Conservation (phyloP, 2,113 vertebrate species). For the Burhinus oedicnemus region DNA sequence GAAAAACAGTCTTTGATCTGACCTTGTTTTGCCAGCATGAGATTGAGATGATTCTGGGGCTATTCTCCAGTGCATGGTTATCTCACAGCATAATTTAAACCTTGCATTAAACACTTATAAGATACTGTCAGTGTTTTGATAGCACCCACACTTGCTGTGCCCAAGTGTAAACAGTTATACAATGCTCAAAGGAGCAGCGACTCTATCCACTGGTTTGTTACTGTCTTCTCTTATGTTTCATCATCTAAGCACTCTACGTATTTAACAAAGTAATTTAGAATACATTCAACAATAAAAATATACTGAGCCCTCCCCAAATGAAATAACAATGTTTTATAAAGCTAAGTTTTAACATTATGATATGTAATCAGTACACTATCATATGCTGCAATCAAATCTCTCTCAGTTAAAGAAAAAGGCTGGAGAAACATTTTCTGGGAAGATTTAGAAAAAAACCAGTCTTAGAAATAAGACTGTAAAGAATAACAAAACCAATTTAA, state of each 20-base stretch:
- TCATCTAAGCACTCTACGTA: neutral
- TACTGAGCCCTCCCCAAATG: neutral
- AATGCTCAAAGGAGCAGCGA: neutral
- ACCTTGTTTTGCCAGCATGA: slow-evolving; percentile 7
- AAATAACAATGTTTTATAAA: neutral
- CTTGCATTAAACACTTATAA: neutral
- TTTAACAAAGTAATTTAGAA: neutral
- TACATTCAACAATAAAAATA: neutral
- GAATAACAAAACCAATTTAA: neutral
- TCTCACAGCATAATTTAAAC: neutral
- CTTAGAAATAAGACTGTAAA: neutral
- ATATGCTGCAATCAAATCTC: neutral
- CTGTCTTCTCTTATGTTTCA: neutral
- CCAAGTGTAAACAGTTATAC: neutral
- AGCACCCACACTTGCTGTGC: neutral
- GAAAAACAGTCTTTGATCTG: neutral
- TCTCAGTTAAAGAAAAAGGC: neutral
- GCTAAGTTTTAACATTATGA: neutral
- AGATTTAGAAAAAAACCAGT: neutral
- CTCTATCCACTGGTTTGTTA: neutral
- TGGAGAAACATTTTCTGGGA: neutral
- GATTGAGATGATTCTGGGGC: neutral
- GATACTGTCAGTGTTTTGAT: neutral
- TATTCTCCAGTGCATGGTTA: neutral
- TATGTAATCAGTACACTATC: neutral